Percentiles rank a stretch among this genome's conserved stretches.
phyloP scores from a whole-genome alignment of 2,113 vertebrate genomes.

The Heteronetta atricapilla region DNA sequence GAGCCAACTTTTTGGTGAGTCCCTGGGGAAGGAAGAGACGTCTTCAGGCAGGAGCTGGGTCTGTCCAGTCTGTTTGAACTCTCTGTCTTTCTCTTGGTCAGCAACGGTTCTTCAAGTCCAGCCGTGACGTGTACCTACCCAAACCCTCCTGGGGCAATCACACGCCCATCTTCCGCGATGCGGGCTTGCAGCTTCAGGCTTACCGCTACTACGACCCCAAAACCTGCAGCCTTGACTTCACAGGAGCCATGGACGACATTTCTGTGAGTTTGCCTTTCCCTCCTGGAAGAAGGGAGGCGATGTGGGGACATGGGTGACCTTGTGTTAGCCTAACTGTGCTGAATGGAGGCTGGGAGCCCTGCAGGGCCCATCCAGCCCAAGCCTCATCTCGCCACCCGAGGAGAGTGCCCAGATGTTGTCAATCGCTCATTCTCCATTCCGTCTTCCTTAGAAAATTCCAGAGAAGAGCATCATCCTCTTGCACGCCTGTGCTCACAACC shows the following conservation, averaged over 20 bases:
- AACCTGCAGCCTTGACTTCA: slow-evolving; percentile 93
- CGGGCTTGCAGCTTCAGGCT: slow-evolving; percentile 91
- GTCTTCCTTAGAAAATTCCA: slow-evolving; percentile 88
- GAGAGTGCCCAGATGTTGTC: background rate
- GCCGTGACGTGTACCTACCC: slow-evolving; percentile 90
- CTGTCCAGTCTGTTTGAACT: background rate
- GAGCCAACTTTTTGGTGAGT: slow-evolving; percentile 93
- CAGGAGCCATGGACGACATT: slow-evolving; percentile 93
- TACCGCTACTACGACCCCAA: slow-evolving; percentile 95
- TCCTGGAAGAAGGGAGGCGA: background rate
- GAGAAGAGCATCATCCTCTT: slow-evolving; percentile 91
- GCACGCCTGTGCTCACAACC: slow-evolving; percentile 97
- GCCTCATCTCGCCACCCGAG: background rate
- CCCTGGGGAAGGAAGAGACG: background rate
- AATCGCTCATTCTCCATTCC: background rate
- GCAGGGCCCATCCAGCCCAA: background rate
- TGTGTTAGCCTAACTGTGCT: background rate
- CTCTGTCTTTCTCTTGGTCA: slow-evolving; percentile 42
- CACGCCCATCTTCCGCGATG: slow-evolving; percentile 96
- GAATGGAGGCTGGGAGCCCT: background rate
- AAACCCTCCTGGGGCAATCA: slow-evolving; percentile 98
- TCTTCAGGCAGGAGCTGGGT: background rate
- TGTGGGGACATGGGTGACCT: background rate
- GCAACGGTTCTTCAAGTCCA: slow-evolving; percentile 91
- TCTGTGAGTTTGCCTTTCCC: slow-evolving; percentile 82